A percentile compares a stretch with the other conserved stretches of the same genome.
These are phyloP conservation scores for Neopipo cinnamomea DNA, from an alignment of 2,113 vertebrate genomes.

Conservation along the genomic window DNA sequence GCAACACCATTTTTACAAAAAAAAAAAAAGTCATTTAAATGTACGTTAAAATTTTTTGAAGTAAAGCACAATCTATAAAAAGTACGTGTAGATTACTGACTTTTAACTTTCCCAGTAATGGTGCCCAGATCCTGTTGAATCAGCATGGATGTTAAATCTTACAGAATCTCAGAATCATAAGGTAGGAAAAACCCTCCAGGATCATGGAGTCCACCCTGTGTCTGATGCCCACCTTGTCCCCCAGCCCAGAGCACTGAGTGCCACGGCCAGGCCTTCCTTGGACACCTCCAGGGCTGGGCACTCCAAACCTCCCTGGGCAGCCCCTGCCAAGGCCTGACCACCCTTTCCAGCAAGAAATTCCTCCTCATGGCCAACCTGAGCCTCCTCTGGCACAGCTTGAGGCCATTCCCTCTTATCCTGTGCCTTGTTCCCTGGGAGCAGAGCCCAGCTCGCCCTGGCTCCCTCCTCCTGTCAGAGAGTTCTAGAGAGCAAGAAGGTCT, in stretches of 20 bases:
- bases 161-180: neutral
- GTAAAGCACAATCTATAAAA: neutral
- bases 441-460: neutral
- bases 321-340: neutral
- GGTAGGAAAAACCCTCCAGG: neutral
- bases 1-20: neutral
- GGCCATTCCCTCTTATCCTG: neutral
- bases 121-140: neutral
- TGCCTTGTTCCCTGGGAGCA: neutral
- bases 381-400: neutral
- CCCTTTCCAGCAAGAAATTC: neutral
- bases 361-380: neutral
- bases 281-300: neutral
- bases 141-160: neutral
- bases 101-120: neutral
- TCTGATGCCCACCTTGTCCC: neutral
- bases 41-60: neutral
- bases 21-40: neutral
- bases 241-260: neutral
- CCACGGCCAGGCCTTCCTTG: neutral
- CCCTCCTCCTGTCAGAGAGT: neutral
- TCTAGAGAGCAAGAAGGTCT: neutral
- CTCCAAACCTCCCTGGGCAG: neutral
- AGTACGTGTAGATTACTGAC: neutral
- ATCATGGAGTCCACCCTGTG: neutral